phyloP scores from a whole-genome alignment of 2,797 vertebrate species.

The Petrocephalus sullivani region DNA sequence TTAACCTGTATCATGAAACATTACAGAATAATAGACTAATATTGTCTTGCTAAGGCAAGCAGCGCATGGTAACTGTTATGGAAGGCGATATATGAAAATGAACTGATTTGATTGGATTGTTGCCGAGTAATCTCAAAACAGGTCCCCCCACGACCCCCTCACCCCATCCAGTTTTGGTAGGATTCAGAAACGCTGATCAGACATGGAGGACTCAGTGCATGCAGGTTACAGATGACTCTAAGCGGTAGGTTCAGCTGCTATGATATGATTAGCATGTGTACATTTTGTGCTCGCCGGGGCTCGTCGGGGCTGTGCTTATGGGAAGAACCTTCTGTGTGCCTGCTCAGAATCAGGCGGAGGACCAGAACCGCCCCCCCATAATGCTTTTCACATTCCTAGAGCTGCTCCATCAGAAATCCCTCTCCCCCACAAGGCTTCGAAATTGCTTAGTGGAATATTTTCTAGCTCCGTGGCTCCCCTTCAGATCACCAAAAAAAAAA shows the following conservation, averaged over 20 bases:
- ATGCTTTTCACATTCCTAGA: constrained; percentile 34
- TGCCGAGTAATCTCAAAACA: too few species aligned
- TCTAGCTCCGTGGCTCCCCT: constrained; percentile 45
- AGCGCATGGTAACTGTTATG: too few species aligned
- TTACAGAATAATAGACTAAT: too few species aligned
- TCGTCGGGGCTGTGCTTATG: neutral
- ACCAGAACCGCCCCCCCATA: neutral
- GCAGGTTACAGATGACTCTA: neutral
- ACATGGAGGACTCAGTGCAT: neutral
- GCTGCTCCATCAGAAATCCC: constrained; percentile 41
- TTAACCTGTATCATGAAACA: too few species aligned
- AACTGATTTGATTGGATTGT: too few species aligned
- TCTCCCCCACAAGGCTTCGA: constrained; percentile 34
- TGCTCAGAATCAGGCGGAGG: neutral
- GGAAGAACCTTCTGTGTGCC: neutral
- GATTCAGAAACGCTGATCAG: neutral
- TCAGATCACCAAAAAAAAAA: constrained; percentile 34
- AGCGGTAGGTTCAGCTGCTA: neutral
- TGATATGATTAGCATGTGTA: neutral
- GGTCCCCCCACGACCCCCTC: too few species aligned
- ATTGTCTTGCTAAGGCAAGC: too few species aligned
- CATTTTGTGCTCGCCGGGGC: neutral
- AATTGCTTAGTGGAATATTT: constrained; percentile 49
- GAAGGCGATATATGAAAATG: too few species aligned
- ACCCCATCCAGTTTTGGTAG: neutral